Percentiles rank a stretch among this genome's conserved stretches.
Evolutionary conservation across 2,888 invertebrate species (phyloP).

Genomic region (Mylabris sibirica): DNA sequence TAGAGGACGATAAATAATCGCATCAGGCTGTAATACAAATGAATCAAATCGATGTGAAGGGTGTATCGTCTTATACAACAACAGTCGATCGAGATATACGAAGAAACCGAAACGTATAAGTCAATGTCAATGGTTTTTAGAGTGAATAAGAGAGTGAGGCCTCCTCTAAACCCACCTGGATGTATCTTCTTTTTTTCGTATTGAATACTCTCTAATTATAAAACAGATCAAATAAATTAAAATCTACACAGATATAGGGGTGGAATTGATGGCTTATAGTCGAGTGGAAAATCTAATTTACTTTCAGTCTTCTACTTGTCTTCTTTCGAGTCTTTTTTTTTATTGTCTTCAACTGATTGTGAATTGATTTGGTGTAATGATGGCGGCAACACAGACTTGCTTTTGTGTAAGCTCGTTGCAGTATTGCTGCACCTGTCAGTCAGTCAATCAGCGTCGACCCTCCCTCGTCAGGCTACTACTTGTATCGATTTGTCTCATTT

Average conservation of each 20-base stretch:
- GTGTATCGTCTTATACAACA: slow-evolving; percentile 1
- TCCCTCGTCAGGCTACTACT: slow-evolving; percentile 51
- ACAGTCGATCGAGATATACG: slow-evolving; percentile 9
- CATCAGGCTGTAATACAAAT: slow-evolving; percentile 48
- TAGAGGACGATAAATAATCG: slow-evolving; percentile 53
- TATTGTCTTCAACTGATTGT: not conserved
- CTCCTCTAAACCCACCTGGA: slow-evolving; percentile 32
- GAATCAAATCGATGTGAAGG: slow-evolving; percentile 45
- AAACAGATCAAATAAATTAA: slow-evolving; percentile 11
- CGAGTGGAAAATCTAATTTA: slow-evolving; percentile 6
- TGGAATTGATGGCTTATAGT: slow-evolving; percentile 2
- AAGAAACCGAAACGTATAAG: slow-evolving; percentile 29
- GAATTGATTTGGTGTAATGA: slow-evolving; percentile 2
- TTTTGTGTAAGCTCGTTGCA: not conserved
- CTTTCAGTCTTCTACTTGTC: not conserved
- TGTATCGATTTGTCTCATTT: slow-evolving; percentile 56
- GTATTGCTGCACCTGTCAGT: slow-evolving; percentile 57
- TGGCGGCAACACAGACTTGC: slow-evolving; percentile 17
- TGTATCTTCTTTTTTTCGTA: not conserved
- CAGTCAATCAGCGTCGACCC: slow-evolving; percentile 58
- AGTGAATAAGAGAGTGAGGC: slow-evolving; percentile 10
- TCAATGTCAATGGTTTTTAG: slow-evolving; percentile 27
- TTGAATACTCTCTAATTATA: slow-evolving; percentile 8
- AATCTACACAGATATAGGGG: not conserved
- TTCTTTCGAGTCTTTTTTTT: too few species aligned